Percentiles rank a stretch among this genome's conserved stretches.
Evolutionary conservation across 2,888 invertebrate species (phyloP).

Genomic region (Chloroclysta siterata): DNA sequence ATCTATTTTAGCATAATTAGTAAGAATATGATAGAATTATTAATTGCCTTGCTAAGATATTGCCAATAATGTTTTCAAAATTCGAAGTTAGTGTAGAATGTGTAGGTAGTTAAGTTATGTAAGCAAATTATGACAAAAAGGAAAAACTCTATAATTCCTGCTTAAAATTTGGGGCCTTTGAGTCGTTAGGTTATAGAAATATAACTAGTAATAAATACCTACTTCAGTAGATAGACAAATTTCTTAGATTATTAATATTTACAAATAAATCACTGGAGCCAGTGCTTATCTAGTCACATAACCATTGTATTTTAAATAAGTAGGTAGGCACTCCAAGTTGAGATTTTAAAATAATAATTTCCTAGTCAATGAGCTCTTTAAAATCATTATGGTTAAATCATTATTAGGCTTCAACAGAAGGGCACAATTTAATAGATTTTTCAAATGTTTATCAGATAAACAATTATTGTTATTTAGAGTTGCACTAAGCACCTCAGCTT

Average conservation of each 20-base stretch:
- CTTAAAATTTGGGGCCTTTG: constrained; percentile 51
- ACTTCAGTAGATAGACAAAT: neutral
- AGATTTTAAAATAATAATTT: neutral
- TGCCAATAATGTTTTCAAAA: constrained; percentile 31
- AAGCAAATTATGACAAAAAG: constrained; percentile 1
- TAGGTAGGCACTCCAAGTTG: neutral
- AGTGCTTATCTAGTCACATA: constrained; percentile 29
- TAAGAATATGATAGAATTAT: neutral
- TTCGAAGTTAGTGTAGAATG: constrained; percentile 16
- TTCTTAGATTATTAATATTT: neutral
- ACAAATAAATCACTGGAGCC: neutral
- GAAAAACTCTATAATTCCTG: constrained; percentile 33
- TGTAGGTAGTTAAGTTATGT: neutral
- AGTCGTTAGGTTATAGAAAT: constrained; percentile 31
- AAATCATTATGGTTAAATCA: constrained; percentile 2
- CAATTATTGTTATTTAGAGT: constrained; percentile 20
- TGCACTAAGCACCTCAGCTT: constrained; percentile 43
- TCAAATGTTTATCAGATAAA: constrained; percentile 18
- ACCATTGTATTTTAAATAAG: neutral
- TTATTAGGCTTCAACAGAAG: constrained; percentile 27
- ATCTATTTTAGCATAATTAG: neutral
- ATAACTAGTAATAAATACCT: neutral
- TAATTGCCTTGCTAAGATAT: constrained; percentile 44
- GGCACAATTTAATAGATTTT: constrained; percentile 34
- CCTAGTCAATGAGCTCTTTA: constrained; percentile 2